Evolutionary conservation across 53 echinoderm and acorn worm genomes (phyloP).

Genomic region (Arbacia lixula): DNA sequence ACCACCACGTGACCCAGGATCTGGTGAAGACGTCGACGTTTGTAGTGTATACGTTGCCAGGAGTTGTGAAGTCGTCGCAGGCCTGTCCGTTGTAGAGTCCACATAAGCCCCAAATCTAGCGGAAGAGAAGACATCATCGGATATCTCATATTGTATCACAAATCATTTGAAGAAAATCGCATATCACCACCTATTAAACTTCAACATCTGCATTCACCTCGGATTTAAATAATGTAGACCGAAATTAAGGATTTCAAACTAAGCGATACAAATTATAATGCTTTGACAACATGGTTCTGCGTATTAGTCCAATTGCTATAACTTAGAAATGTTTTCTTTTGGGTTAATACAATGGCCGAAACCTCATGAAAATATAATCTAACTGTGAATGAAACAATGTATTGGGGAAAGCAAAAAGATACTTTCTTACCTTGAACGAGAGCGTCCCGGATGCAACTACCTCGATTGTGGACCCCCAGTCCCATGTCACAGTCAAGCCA

Average conservation of each 20-base stretch:
- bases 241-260: too few species aligned
- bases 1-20: background rate
- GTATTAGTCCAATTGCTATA: too few species aligned
- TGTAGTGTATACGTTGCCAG: background rate
- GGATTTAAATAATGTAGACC: too few species aligned
- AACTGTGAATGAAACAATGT: background rate
- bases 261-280: too few species aligned
- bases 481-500: slow-evolving; percentile 25
- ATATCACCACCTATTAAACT: too few species aligned
- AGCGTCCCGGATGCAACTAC: background rate
- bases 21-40: background rate
- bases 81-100: slow-evolving; percentile 70
- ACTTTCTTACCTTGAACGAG: background rate
- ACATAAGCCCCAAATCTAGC: slow-evolving; percentile 64
- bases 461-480: slow-evolving; percentile 15
- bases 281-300: too few species aligned
- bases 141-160: background rate
- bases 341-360: too few species aligned
- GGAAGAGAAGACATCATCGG: background rate
- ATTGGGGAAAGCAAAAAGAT: too few species aligned
- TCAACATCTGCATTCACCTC: too few species aligned
- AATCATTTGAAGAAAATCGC: too few species aligned
- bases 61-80: slow-evolving; percentile 59
- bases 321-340: too few species aligned
- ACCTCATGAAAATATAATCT: background rate